Evolutionary conservation across 2,888 invertebrate species (phyloP).

Genomic region (Hedya salicella): DNA sequence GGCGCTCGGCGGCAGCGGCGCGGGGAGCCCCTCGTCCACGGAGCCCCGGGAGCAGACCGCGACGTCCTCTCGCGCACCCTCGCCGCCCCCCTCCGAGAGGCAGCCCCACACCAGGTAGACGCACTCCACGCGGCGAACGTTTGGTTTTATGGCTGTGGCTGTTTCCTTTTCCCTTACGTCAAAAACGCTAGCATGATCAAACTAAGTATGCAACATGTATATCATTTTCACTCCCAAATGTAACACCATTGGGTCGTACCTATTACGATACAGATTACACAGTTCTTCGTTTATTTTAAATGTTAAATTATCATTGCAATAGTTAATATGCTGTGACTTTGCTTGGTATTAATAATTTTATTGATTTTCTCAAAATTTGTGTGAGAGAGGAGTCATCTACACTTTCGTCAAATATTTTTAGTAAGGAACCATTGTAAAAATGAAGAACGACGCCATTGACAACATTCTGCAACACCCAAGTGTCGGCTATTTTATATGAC

Average conservation of each 20-base stretch:
- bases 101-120: conserved; percentile 83
- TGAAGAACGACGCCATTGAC: too few species aligned
- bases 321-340: too few species aligned
- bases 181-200: conserved; percentile 25
- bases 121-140: conserved; percentile 76
- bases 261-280: too few species aligned
- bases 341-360: too few species aligned
- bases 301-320: too few species aligned
- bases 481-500: not conserved
- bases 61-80: conserved; percentile 77
- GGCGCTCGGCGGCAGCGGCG: conserved; percentile 82
- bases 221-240: too few species aligned
- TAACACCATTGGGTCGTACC: too few species aligned
- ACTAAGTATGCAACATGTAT: not conserved
- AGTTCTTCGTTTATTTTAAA: too few species aligned
- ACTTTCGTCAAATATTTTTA: too few species aligned
- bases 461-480: not conserved
- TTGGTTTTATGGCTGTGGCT: conserved; percentile 74
- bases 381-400: too few species aligned
- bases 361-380: too few species aligned
- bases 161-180: conserved; percentile 49
- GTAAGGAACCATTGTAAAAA: too few species aligned
- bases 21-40: conserved; percentile 70
- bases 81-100: conserved; percentile 77
- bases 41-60: conserved; percentile 72